phyloP scores from a whole-genome alignment of 2,797 vertebrate genomes.

The Muscicapa striata region DNA sequence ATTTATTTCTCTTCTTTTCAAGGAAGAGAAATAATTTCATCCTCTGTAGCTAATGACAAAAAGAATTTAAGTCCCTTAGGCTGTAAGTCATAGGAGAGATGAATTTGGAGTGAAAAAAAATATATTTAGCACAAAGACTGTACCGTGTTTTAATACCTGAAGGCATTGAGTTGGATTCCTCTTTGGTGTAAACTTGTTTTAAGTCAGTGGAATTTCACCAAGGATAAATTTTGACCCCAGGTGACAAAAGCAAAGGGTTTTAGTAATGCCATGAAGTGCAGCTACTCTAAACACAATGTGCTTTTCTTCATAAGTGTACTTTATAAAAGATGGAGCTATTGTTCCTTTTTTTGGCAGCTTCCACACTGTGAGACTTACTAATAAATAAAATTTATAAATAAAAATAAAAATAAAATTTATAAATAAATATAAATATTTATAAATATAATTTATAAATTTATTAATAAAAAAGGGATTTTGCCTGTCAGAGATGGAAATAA shows the following conservation, averaged over 20 bases:
- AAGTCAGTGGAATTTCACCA: not conserved
- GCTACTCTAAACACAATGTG: not conserved
- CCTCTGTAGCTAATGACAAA: not conserved
- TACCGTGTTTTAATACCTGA: not conserved
- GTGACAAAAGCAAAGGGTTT: slow-evolving; percentile 4
- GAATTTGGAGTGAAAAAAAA: not conserved
- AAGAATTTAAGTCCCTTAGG: not conserved
- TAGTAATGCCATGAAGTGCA: not conserved
- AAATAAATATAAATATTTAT: too few species aligned
- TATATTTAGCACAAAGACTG: not conserved
- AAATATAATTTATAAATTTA: too few species aligned
- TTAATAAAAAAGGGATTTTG: slow-evolving; percentile 42
- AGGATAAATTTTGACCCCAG: not conserved
- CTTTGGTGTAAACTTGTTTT: not conserved
- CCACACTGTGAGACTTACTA: not conserved
- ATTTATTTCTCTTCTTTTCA: not conserved
- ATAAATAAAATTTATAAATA: not conserved
- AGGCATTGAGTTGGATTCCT: not conserved
- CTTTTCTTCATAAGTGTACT: not conserved
- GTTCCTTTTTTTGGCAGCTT: slow-evolving; percentile 17
- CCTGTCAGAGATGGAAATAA: slow-evolving; percentile 11
- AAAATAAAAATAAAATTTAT: too few species aligned
- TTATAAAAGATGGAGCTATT: slow-evolving; percentile 11
- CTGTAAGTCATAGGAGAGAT: not conserved
- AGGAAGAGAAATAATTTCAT: not conserved